phyloP scores from a whole-genome alignment of 1,140 invertebrate species.

The Drepana arcuata region DNA sequence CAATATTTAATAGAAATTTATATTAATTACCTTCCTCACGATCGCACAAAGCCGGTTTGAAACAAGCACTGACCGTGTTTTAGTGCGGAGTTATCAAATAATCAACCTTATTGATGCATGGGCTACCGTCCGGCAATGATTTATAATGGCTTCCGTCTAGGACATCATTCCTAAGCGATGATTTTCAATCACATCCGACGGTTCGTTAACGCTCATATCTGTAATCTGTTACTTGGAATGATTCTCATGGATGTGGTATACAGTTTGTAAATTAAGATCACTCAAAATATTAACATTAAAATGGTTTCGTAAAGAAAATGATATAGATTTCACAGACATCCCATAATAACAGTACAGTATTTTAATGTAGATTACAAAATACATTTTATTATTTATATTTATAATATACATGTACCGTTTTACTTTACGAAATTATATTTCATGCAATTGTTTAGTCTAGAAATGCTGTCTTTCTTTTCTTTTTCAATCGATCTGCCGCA shows the following conservation, averaged over 20 bases:
- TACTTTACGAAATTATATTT: no score
- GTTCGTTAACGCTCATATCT: slow-evolving; percentile 62
- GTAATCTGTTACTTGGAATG: slow-evolving; percentile 25
- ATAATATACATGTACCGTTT: no score
- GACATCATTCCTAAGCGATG: slow-evolving; percentile 62
- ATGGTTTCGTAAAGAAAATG: no score
- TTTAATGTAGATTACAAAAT: no score
- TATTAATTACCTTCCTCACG: slow-evolving; percentile 36
- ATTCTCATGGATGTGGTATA: slow-evolving; percentile 25
- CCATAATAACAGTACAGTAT: no score
- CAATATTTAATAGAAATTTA: slow-evolving; percentile 42
- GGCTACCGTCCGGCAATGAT: slow-evolving; percentile 58
- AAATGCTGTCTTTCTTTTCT: no score
- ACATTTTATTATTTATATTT: no score
- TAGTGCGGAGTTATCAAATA: slow-evolving; percentile 57
- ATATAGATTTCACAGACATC: no score
- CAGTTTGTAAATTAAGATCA: not conserved
- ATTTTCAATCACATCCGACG: slow-evolving; percentile 69
- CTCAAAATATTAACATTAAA: no score
- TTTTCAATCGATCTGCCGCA: no score
- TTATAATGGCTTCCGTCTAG: slow-evolving; percentile 66
- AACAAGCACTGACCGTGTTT: slow-evolving; percentile 32
- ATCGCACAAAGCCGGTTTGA: slow-evolving; percentile 17
- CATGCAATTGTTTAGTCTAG: no score
- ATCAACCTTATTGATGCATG: slow-evolving; percentile 65